These are phyloP conservation scores for Tetraneura akinire DNA, from an alignment of 1,140 invertebrate species.

Conservation along the genomic window DNA sequence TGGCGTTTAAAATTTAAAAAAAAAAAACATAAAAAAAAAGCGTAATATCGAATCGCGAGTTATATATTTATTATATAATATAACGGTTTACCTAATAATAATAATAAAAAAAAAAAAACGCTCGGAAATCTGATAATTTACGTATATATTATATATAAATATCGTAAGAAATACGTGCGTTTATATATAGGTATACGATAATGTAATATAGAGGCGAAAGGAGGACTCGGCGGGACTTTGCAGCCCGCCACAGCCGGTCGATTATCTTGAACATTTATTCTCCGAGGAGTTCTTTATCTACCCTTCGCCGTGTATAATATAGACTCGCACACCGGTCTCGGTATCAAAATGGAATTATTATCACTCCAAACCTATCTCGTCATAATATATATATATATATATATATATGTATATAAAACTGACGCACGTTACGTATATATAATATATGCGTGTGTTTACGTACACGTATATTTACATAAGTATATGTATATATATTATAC, in stretches of 20 bases:
- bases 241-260: neutral
- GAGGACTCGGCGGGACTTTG: neutral
- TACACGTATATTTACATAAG: neutral
- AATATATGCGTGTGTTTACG: neutral
- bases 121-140: too few species aligned
- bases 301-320: neutral
- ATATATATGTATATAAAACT: too few species aligned
- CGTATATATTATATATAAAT: neutral
- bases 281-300: slow-evolving; percentile 45
- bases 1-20: neutral
- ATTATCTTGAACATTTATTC: slow-evolving; percentile 43
- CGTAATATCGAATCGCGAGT: neutral
- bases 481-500: neutral
- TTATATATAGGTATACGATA: slow-evolving; percentile 7
- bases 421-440: slow-evolving; percentile 30
- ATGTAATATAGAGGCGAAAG: neutral
- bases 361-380: slow-evolving; percentile 28
- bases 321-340: neutral
- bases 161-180: too few species aligned
- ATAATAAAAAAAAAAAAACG: too few species aligned
- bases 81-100: too few species aligned
- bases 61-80: too few species aligned
- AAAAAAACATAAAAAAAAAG: too few species aligned
- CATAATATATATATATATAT: too few species aligned
- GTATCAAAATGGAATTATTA: slow-evolving; percentile 45